Conservation (phyloP, 1,140 invertebrate species). For the Pogonus chalceus region DNA sequence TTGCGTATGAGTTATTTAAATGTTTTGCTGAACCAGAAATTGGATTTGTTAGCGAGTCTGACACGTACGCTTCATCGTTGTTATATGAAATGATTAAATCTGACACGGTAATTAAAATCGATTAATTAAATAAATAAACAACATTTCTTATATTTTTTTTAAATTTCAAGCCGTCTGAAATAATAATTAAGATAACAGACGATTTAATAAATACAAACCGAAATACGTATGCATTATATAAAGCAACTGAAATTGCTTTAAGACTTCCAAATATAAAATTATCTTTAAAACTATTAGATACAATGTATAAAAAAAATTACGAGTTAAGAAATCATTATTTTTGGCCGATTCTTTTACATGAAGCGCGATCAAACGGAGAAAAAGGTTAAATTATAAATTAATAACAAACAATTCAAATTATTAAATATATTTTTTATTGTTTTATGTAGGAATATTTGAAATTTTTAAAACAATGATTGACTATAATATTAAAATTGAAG, state of each 20-base stretch:
- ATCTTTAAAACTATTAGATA: not conserved
- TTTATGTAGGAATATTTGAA: conserved; percentile 38
- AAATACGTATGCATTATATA: conserved; percentile 21
- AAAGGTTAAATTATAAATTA: conserved; percentile 16
- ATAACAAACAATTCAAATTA: not conserved
- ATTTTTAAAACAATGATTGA: conserved; percentile 39
- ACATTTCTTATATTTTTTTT: conserved; percentile 2
- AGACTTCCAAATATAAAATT: conserved; percentile 14
- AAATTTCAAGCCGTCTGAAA: conserved; percentile 19
- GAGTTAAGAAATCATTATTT: conserved; percentile 27
- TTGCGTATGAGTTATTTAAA: conserved; percentile 1
- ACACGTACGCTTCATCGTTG: not conserved
- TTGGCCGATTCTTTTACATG: conserved; percentile 29
- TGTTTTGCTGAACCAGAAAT: not conserved
- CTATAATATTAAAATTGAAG: conserved; percentile 39
- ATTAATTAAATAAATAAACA: not conserved
- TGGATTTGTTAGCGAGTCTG: not conserved
- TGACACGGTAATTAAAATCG: not conserved
- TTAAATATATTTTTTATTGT: conserved; percentile 10
- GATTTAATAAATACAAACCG: conserved; percentile 16
- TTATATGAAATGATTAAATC: not conserved
- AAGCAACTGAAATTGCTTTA: conserved; percentile 22
- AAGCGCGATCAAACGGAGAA: conserved; percentile 20
- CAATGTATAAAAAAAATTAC: not conserved
- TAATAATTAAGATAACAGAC: conserved; percentile 21